Conservation (phyloP, 2,888 invertebrate species). For the Drosophila antonietae region DNA sequence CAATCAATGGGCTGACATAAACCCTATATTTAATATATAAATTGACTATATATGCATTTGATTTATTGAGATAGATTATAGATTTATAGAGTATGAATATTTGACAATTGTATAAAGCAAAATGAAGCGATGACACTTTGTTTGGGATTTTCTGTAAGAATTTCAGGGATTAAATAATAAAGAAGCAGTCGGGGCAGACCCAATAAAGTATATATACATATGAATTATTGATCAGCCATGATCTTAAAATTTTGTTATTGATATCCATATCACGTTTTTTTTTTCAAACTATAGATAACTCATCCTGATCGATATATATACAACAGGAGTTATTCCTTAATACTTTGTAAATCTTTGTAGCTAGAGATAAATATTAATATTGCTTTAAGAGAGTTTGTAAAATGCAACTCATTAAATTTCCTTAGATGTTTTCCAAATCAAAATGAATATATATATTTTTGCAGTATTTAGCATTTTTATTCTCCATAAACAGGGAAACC, state of each 20-base stretch:
- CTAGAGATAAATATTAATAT: too few species aligned
- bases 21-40: neutral
- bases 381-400: neutral
- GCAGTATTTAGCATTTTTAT: neutral
- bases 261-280: too few species aligned
- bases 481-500: neutral
- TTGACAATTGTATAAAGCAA: constrained; percentile 38
- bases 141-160: constrained; percentile 5
- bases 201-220: too few species aligned
- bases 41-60: neutral
- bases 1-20: neutral
- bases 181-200: too few species aligned
- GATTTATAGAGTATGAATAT: constrained; percentile 21
- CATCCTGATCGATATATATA: too few species aligned
- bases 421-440: too few species aligned
- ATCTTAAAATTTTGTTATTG: too few species aligned
- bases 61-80: neutral
- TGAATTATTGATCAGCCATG: too few species aligned
- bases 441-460: neutral
- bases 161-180: too few species aligned
- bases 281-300: too few species aligned
- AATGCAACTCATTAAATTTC: neutral
- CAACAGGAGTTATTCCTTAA: too few species aligned
- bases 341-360: too few species aligned
- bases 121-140: neutral